Evolutionary conservation across 2,888 invertebrate genomes (phyloP), one percentile per base, ranked within the genome.

Genomic region (Pseudoips prasinana): DNA sequence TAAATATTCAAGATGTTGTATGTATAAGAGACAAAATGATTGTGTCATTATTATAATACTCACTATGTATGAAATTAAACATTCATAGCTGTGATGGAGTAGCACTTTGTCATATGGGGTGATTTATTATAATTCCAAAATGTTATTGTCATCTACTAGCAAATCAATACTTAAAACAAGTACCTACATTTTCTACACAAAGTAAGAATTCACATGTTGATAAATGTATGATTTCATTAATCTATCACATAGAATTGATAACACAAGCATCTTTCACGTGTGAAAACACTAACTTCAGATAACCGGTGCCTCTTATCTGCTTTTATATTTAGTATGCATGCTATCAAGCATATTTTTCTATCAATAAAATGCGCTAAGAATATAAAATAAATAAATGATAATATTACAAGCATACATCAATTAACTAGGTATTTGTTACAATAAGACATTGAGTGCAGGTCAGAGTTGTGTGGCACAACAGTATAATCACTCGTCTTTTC

Each of bases 401-500:
- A 46, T 48, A 30, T 37, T 40, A 53, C 41, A 45, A 35, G 20
- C 6, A 36, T 39, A 53, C 40, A 44, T 31, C 29, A 52, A 44
- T 45, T 41, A 47, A 47, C 51, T 54, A 50, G n/a, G n/a, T n/a
- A n/a, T 41, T 41, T 39, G 40, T 48, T 39, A 25, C 30, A 48
- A 45, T 47, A 33, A 46, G 36, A 37, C 33, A 36, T 42, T 33
- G 37, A 45, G 45, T 50, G 42, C 39, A 43, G 41, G 54, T 42
- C 43, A 39, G 38, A 33, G 42, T 48, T 45, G 39, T 44, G 37
- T 34, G 30, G 27, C 33, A 55, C 48, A 51, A 56, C 50, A 51
- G 24, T 31, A 25, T 43, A 33, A 57, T 86, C 77, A 88, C 65
- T 87, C 85, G 77, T 87, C 83, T 79, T 89, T 89, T 89, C 88